Evolutionary conservation across 64 coral and sea anemone species (phyloP), one percentile per base, ranked within the genome.

Genomic region (Montipora sp.): DNA sequence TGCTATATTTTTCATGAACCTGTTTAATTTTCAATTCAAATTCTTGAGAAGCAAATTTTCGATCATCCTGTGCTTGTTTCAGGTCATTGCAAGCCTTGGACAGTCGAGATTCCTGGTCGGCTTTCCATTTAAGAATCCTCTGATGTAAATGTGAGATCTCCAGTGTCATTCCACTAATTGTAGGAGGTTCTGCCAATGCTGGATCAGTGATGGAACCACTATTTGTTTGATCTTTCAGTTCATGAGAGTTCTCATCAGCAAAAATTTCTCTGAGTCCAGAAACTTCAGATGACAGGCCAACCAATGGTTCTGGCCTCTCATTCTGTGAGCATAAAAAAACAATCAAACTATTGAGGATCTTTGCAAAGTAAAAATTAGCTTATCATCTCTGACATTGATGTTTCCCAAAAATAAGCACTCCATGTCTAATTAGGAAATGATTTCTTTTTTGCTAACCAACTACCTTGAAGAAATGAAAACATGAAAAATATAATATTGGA

Each of bases 11-110:
- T 87, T 97, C 95, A n/a, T 93, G 90, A 5, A 97, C 48, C 60
- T 97, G 95, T 77, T 97, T 97, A 3, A 83, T 80, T 75, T 94
- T 97, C 4, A 97, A 83, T 66, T 97, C 95, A 18, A 84, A 89
- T 76, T 97, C 95, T 82, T 88, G 88, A 68, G 81, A 94, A 8
- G 89, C 78, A 77, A 91, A 97, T 48, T 94, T 93, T 75, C 75
- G 91, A 75, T 97, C 92, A 24, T 97, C 95, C n/a, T 94, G 83
- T 11, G 92, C 92, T 59, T 92, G 91, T 47, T 94, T 89, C 24
- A 83, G 49, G 5, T 86, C 88, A 10, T 92, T 77, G 24, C 18
- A 53, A 55, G 84, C 47, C 51, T 73, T 78, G 8, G 88, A 70
- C 22, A 89, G 16, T 63, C 58, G 80, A 12, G 92, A 83, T 16